Conservation (phyloP, 2,888 invertebrate genomes). For the Apodemia mormo region DNA sequence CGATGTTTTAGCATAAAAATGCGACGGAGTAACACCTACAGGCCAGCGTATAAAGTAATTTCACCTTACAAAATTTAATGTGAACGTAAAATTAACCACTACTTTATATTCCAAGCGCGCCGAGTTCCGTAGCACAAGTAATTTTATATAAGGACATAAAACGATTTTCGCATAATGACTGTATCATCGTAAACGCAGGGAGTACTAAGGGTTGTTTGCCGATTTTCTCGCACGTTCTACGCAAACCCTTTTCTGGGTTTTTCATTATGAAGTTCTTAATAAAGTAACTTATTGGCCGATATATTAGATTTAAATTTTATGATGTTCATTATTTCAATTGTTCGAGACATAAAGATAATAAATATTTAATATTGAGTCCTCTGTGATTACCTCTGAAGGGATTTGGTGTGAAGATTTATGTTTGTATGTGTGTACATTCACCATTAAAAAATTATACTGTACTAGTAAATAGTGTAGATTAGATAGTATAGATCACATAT, state of each 20-base stretch:
- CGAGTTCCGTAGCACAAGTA: constrained; percentile 44
- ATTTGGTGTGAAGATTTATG: too few species aligned
- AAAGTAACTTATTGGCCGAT: too few species aligned
- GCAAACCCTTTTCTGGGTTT: constrained; percentile 5
- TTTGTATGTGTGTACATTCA: too few species aligned
- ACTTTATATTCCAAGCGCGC: constrained; percentile 52
- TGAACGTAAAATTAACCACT: constrained; percentile 46
- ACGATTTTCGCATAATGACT: constrained; percentile 58
- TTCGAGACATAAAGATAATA: too few species aligned
- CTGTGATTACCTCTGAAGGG: too few species aligned
- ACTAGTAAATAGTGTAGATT: too few species aligned
- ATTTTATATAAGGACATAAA: constrained; percentile 67
- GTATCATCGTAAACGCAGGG: constrained; percentile 52
- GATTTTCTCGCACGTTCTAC: constrained; percentile 7
- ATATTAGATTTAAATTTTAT: too few species aligned
- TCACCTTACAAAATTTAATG: constrained; percentile 43
- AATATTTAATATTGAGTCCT: too few species aligned
- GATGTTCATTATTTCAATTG: too few species aligned
- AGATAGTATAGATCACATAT: too few species aligned
- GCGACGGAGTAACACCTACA: constrained; percentile 26
- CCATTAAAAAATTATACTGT: too few species aligned
- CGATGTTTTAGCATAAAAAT: constrained; percentile 26
- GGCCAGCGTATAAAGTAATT: constrained; percentile 42
- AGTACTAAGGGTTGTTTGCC: constrained; percentile 22
- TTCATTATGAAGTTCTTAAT: constrained; percentile 19